These are phyloP conservation scores for Pseudochaenichthys georgianus DNA, from an alignment of 2,797 vertebrate species.

Conservation along the genomic window DNA sequence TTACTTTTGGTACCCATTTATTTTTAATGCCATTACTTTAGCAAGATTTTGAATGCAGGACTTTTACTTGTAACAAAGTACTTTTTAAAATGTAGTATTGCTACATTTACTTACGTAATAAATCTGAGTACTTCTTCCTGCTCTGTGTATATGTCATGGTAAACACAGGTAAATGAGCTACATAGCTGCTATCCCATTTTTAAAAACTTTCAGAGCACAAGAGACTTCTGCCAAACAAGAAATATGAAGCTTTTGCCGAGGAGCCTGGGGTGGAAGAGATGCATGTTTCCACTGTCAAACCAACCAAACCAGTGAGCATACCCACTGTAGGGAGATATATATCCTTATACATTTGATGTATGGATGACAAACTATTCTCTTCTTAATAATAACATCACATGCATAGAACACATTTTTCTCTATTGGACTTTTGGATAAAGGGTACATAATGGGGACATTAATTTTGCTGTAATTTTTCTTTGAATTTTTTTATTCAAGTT, in stretches of 20 bases:
- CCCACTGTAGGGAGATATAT: neutral
- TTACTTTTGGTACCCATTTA: too few species aligned
- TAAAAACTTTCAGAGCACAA: conserved; percentile 40
- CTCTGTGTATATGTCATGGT: neutral
- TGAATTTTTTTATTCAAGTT: neutral
- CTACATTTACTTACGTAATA: too few species aligned
- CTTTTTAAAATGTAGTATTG: too few species aligned
- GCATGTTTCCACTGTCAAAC: neutral
- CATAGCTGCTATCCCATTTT: neutral
- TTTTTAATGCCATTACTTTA: too few species aligned
- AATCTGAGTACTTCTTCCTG: too few species aligned
- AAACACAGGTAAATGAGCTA: neutral
- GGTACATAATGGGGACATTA: too few species aligned
- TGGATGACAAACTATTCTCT: neutral
- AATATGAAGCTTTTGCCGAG: conserved; percentile 46
- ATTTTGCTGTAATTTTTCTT: too few species aligned
- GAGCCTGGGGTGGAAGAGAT: conserved; percentile 37
- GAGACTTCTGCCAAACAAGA: conserved; percentile 14
- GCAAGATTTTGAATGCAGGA: too few species aligned
- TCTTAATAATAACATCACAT: neutral
- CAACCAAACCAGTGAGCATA: conserved; percentile 20
- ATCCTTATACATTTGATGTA: neutral
- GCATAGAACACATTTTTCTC: neutral
- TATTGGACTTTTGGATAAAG: neutral
- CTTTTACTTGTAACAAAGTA: too few species aligned